phyloP scores from a whole-genome alignment of 2,888 invertebrate species.

The Oconnorella tubifera region DNA sequence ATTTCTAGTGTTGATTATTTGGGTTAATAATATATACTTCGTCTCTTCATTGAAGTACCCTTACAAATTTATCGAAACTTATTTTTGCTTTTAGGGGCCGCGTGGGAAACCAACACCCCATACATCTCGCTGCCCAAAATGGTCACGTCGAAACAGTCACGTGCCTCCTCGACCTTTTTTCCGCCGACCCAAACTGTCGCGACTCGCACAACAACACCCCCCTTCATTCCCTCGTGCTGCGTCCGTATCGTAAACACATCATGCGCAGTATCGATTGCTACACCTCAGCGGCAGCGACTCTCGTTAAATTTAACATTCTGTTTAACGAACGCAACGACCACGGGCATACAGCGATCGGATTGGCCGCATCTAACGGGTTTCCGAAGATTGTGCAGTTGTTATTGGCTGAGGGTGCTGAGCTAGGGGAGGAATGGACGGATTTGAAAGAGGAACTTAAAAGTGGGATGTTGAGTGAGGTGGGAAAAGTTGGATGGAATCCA shows the following conservation, averaged over 20 bases:
- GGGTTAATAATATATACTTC: too few relatives aligned
- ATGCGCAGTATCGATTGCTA: conserved; percentile 36
- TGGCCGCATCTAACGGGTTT: conserved; percentile 35
- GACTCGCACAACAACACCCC: conserved; percentile 36
- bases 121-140: conserved; percentile 34
- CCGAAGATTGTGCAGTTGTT: conserved; percentile 34
- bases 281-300: conserved; percentile 26
- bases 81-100: too few relatives aligned
- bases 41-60: too few relatives aligned
- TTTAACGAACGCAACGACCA: conserved; percentile 31
- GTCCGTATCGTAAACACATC: conserved; percentile 27
- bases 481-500: neutral
- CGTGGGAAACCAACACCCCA: conserved; percentile 22
- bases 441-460: neutral
- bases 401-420: conserved; percentile 32
- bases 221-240: conserved; percentile 32
- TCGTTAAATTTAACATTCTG: conserved; percentile 25
- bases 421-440: conserved; percentile 12
- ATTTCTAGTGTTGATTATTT: too few relatives aligned
- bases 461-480: too few relatives aligned
- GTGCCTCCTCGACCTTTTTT: conserved; percentile 31
- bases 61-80: too few relatives aligned
- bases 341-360: conserved; percentile 33
- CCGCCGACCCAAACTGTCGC: conserved; percentile 32
- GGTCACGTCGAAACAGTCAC: conserved; percentile 31